These are phyloP conservation scores for Scleropages formosus DNA, from an alignment of 2,797 vertebrate species.

Conservation along the genomic window DNA sequence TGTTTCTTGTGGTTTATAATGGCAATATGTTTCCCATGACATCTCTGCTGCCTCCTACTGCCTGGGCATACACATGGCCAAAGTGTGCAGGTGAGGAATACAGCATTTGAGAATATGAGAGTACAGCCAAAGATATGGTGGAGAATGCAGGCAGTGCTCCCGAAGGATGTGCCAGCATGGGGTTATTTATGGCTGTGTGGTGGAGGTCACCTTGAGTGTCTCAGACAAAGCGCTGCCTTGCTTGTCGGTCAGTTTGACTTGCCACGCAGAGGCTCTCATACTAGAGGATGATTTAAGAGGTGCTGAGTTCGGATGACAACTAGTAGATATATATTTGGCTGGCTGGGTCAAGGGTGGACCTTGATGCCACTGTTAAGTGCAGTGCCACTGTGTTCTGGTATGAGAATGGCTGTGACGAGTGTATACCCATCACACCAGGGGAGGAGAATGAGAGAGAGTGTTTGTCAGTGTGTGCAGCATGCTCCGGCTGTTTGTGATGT, in stretches of 20 bases:
- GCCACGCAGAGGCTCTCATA: constrained; percentile 18
- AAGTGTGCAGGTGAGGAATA: not conserved
- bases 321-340: constrained; percentile 32
- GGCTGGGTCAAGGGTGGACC: constrained; percentile 32
- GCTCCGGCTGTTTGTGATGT: constrained; percentile 52
- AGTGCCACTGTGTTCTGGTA: not conserved
- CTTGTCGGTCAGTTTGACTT: not conserved
- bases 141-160: not conserved
- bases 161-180: not conserved
- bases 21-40: no score
- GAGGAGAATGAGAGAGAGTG: constrained; percentile 51
- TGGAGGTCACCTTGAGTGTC: constrained; percentile 33
- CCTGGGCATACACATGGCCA: not conserved
- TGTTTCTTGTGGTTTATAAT: no score
- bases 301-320: constrained; percentile 37
- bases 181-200: constrained; percentile 16
- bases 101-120: not conserved
- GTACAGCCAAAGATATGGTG: not conserved
- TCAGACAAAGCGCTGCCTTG: not conserved
- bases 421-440: not conserved
- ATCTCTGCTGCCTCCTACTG: no score
- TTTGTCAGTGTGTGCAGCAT: constrained; percentile 47
- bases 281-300: constrained; percentile 49
- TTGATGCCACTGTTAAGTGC: constrained; percentile 13
- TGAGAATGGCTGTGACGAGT: not conserved